Evolutionary conservation across 1,140 invertebrate species (phyloP).

Genomic region (Eumeta japonica): DNA sequence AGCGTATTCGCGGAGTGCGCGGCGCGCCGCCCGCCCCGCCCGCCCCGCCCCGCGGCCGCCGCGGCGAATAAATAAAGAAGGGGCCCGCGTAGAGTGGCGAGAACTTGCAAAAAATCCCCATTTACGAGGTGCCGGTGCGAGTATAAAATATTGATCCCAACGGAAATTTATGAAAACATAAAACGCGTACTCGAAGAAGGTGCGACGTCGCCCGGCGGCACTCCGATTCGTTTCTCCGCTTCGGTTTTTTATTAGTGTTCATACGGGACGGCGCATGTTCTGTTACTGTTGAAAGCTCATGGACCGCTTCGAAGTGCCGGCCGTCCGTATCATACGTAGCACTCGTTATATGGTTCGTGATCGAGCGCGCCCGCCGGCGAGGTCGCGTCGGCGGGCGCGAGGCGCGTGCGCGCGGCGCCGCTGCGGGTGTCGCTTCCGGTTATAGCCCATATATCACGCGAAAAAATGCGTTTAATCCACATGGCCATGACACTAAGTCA

Average conservation of each 20-base stretch:
- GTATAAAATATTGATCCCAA: slow-evolving; percentile 44
- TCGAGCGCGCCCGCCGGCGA: no score
- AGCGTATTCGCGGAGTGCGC: no score
- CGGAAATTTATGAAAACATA: slow-evolving; percentile 46
- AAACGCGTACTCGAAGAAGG: slow-evolving; percentile 33
- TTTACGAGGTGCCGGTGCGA: slow-evolving; percentile 20
- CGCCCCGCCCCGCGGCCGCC: slow-evolving; percentile 51
- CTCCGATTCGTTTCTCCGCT: no score
- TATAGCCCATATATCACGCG: neutral
- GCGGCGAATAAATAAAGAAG: slow-evolving; percentile 23
- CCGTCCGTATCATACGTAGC: no score
- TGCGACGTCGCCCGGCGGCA: slow-evolving; percentile 15
- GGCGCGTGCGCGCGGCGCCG: neutral
- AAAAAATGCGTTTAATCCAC: neutral
- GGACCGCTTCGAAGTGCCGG: no score
- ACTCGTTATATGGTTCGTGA: no score
- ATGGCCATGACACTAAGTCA: neutral
- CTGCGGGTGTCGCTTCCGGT: neutral
- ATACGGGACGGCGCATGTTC: no score
- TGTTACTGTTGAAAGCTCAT: no score
- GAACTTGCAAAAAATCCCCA: slow-evolving; percentile 27
- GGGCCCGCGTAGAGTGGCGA: slow-evolving; percentile 15
- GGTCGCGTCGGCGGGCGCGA: neutral
- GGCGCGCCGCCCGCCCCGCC: slow-evolving; percentile 45
- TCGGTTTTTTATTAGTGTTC: no score